Evolutionary conservation across 2,113 vertebrate genomes (phyloP).

Genomic region (Microtus montanus): DNA sequence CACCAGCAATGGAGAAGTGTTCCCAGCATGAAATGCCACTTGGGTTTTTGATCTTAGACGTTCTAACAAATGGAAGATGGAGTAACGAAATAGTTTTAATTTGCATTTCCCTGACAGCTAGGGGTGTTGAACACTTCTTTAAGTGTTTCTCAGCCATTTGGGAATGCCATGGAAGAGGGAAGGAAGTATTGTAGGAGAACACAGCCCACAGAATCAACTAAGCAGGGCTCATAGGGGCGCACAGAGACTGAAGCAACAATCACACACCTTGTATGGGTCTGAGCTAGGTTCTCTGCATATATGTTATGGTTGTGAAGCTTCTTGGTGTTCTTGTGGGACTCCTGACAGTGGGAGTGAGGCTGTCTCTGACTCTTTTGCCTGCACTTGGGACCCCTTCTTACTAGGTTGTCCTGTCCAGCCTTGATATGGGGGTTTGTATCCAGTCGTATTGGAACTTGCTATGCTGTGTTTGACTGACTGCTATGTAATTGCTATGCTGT

Average conservation of each 20-base stretch:
- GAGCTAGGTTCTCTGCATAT: background rate
- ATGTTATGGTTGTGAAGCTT: background rate
- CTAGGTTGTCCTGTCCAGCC: background rate
- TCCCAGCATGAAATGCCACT: background rate
- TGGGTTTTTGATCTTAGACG: background rate
- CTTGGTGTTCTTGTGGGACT: background rate
- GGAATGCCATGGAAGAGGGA: background rate
- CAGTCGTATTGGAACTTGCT: background rate
- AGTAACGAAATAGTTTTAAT: background rate
- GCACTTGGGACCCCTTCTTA: background rate
- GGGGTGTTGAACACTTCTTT: background rate
- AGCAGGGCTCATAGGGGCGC: background rate
- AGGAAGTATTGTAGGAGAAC: background rate
- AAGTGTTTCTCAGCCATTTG: background rate
- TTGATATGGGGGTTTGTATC: background rate
- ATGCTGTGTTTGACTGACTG: background rate
- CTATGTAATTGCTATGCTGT: background rate
- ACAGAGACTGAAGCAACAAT: background rate
- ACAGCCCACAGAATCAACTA: background rate
- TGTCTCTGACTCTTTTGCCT: background rate
- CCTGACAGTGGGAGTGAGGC: background rate
- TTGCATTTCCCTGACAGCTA: background rate
- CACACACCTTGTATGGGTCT: background rate
- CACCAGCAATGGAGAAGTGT: background rate
- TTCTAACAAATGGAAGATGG: background rate